Conservation (phyloP, 37 sponge, comb jelly and placozoan species). For the Cladorhizidae sp. region DNA sequence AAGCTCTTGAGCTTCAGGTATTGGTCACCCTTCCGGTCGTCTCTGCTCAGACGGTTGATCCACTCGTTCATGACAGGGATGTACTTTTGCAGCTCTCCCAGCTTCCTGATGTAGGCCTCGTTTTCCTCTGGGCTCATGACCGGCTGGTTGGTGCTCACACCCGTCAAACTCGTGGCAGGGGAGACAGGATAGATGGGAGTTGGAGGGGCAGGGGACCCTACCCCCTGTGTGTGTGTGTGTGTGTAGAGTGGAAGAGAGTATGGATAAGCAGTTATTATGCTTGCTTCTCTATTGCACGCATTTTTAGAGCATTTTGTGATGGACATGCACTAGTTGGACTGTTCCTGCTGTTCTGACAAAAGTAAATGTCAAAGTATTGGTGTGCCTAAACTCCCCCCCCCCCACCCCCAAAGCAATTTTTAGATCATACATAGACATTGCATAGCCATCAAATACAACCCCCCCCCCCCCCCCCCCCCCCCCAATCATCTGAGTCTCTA, state of each 20-base stretch:
- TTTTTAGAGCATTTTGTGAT: too few relatives aligned
- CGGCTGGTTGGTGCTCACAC: conserved; percentile 48
- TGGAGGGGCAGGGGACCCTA: conserved; percentile 50
- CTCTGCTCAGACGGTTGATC: conserved; percentile 27
- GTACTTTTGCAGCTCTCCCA: conserved; percentile 55
- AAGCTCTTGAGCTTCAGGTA: conserved; percentile 45
- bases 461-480: too few relatives aligned
- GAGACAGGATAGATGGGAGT: conserved; percentile 52
- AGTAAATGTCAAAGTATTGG: too few relatives aligned
- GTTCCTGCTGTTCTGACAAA: background rate
- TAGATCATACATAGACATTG: too few relatives aligned
- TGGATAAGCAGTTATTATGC: too few relatives aligned
- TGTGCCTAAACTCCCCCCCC: too few relatives aligned
- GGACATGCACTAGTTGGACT: background rate
- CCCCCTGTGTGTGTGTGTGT: too few relatives aligned
- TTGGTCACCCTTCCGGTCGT: conserved; percentile 37
- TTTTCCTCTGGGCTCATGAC: conserved; percentile 52
- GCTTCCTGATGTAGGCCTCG: conserved; percentile 53
- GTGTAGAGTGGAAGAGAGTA: too few relatives aligned
- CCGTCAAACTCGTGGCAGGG: conserved; percentile 28
- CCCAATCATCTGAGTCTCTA: too few relatives aligned
- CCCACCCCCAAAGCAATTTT: too few relatives aligned
- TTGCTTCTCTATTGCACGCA: too few relatives aligned
- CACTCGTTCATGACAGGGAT: conserved; percentile 43
- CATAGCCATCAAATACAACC: too few relatives aligned